phyloP scores from a whole-genome alignment of 2,797 vertebrate genomes.

The Trematomus bernacchii region DNA sequence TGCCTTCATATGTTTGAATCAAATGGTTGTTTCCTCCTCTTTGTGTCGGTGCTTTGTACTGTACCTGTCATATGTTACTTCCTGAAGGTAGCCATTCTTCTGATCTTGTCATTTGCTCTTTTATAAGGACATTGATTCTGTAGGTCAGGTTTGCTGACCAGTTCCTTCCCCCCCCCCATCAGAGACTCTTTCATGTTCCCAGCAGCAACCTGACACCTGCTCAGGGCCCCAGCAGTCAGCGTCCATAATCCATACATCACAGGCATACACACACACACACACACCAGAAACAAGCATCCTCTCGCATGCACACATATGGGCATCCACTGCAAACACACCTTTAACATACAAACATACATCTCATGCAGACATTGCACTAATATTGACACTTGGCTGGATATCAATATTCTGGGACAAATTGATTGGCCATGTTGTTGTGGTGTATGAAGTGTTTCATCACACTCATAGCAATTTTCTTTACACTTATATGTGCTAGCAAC shows the following conservation, averaged over 20 bases:
- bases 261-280: constrained; percentile 32
- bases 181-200: constrained; percentile 84
- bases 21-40: constrained; percentile 13
- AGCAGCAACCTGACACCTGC: constrained; percentile 80
- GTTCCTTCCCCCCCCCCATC: constrained; percentile 52
- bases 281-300: background rate
- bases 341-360: constrained; percentile 35
- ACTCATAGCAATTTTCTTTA: constrained; percentile 23
- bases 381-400: constrained; percentile 34
- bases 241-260: constrained; percentile 78
- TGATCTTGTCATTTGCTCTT: constrained; percentile 83
- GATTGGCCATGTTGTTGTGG: constrained; percentile 15
- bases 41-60: constrained; percentile 28
- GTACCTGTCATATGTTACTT: constrained; percentile 29
- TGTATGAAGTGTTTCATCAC: constrained; percentile 28
- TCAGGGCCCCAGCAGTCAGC: constrained; percentile 71
- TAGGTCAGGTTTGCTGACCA: constrained; percentile 75
- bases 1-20: background rate
- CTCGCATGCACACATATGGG: constrained; percentile 9
- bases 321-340: constrained; percentile 52
- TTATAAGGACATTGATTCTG: constrained; percentile 83
- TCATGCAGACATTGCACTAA: constrained; percentile 26
- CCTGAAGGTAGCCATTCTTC: constrained; percentile 70
- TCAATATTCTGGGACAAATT: constrained; percentile 33
- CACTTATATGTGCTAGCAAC: background rate